Base-by-base conservation (phyloP, 2,797 vertebrate species). In the Caiman crocodilus region DNA sequence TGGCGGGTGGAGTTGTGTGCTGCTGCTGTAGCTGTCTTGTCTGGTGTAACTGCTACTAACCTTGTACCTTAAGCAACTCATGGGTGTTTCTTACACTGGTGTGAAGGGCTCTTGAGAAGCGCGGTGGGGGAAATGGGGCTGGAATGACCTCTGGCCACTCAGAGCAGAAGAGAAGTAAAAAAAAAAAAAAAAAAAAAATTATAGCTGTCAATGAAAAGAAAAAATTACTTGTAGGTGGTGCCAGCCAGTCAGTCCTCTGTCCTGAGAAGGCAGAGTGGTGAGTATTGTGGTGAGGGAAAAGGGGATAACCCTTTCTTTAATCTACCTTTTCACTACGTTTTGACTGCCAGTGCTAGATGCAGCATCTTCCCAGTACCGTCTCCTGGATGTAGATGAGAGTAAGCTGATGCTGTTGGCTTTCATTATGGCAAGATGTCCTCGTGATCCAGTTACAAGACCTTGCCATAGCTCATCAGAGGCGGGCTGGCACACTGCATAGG, bases 1-100 rank as follows among this genome's bases (percentile, higher is more conserved):
- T 63, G 88, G 10, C 23, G 91, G 96, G 88, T 6, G 76, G 73
- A 67, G 61, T 84, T 82, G 82, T 85, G 35, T 50, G 80, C 89
- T 63, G 26, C 76, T 89, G 74, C 83, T 55, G 64, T 71, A 79
- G 74, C 76, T 21, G n/a, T 60, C 63, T 90, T 71, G 56, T 21
- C 16, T 58, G 76, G n/a, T 7, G 4, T 1, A 17, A 30, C 77
- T n/a, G 18, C 82, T 42, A 14, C 85, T 84, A 81, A 84, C 69
- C 2, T 11, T 7, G 4, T 12, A 28, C 23, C 32, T 42, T 14
- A 20, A 15, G 23, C 56, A 4, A 7, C 35, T n/a, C 58, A n/a
- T 76, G 2, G 28, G 42, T 69, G 78, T 58, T 15, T 8, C 23
- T 28, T 8, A 26, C 28, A 1, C 65, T n/a, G 64, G 82, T 50